phyloP scores from a whole-genome alignment of 2,797 vertebrate genomes.

The Acanthiza pusilla region DNA sequence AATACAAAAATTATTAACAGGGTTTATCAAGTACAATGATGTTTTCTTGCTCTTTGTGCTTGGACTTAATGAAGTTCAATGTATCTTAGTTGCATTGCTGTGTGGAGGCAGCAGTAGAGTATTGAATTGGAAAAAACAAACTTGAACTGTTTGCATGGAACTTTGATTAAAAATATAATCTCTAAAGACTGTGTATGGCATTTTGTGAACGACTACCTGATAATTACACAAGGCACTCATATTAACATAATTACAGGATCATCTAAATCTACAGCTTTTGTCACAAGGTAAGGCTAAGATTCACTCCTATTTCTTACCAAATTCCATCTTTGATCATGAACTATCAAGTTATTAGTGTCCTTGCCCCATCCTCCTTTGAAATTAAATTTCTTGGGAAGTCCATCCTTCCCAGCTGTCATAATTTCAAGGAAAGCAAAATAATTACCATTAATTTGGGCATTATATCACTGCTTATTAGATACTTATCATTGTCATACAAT shows the following conservation, averaged over 20 bases:
- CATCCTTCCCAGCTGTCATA: not conserved
- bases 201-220: not conserved
- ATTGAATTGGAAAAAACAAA: not conserved
- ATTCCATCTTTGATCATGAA: not conserved
- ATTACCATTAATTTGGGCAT: not conserved
- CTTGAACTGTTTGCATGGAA: not conserved
- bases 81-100: not conserved
- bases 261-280: not conserved
- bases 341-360: not conserved
- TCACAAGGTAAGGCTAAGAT: not conserved
- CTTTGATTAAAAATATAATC: not conserved
- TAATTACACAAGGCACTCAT: not conserved
- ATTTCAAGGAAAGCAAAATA: not conserved
- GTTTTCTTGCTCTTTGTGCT: not conserved
- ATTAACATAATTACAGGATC: not conserved
- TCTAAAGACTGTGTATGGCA: not conserved
- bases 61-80: not conserved
- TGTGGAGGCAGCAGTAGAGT: not conserved
- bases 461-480: not conserved
- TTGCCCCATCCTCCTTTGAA: fast-evolving
- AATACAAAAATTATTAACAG: not conserved
- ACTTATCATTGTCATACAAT: not conserved
- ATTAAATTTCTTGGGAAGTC: not conserved
- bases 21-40: not conserved
- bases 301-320: not conserved